phyloP scores from a whole-genome alignment of 2,797 vertebrate genomes.

The Neosalanx taihuensis region DNA sequence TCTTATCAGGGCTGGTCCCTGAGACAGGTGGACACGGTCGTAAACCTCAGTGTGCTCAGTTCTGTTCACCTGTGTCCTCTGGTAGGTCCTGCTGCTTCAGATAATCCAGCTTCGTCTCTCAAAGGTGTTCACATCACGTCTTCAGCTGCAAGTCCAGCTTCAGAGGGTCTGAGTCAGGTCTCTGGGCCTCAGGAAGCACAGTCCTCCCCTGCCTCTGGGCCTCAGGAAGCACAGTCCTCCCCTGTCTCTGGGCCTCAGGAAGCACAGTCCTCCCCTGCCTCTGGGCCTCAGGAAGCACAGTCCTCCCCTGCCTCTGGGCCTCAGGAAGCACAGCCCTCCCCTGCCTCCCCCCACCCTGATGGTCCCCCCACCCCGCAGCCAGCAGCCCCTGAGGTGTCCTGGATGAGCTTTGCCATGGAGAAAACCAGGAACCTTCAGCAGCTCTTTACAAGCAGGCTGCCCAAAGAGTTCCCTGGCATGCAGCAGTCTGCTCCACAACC shows the following conservation, averaged over 20 bases:
- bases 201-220: slow-evolving; percentile 5
- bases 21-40: not conserved
- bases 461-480: slow-evolving; percentile 66
- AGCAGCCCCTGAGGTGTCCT: slow-evolving; percentile 71
- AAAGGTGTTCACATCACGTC: slow-evolving; percentile 34
- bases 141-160: not conserved
- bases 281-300: slow-evolving; percentile 35
- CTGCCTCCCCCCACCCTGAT: not conserved
- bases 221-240: slow-evolving; percentile 31
- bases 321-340: slow-evolving; percentile 31
- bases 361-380: slow-evolving; percentile 19
- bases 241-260: slow-evolving; percentile 26
- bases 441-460: slow-evolving; percentile 68
- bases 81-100: slow-evolving; percentile 68
- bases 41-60: not conserved
- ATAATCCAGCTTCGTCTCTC: slow-evolving; percentile 26
- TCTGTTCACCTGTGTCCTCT: slow-evolving; percentile 52
- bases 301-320: not conserved
- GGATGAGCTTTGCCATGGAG: slow-evolving; percentile 86
- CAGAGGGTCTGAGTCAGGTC: not conserved
- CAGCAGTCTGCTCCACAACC: slow-evolving; percentile 50
- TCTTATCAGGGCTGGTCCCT: not conserved
- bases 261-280: slow-evolving; percentile 13
- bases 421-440: slow-evolving; percentile 82
- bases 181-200: slow-evolving; percentile 36